phyloP scores from a whole-genome alignment of 1,140 invertebrate species.

The Euura lappo region DNA sequence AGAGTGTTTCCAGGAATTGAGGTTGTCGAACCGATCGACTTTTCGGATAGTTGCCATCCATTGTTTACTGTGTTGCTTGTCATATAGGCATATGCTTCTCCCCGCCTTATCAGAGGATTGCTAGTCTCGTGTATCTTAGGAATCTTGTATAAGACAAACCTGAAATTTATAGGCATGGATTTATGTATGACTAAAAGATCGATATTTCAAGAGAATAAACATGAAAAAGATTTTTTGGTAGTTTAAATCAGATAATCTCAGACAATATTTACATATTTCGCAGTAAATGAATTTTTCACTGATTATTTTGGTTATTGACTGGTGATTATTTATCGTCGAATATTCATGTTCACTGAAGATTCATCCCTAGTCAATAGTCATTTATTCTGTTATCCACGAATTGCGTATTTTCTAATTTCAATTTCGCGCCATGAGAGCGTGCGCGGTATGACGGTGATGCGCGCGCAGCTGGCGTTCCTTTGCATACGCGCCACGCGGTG shows the following conservation, averaged over 20 bases:
- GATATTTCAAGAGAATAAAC: neutral
- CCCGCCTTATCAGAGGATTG: constrained; percentile 65
- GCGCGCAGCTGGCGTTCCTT: too few relatives aligned
- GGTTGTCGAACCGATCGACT: constrained; percentile 69
- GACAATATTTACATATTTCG: constrained; percentile 20
- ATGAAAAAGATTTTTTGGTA: neutral
- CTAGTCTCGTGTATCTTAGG: constrained; percentile 68
- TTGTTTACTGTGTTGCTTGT: constrained; percentile 65
- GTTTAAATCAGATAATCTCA: neutral
- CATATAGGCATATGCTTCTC: constrained; percentile 77
- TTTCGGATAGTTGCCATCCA: constrained; percentile 74
- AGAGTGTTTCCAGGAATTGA: constrained; percentile 81
- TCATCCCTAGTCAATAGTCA: too few relatives aligned
- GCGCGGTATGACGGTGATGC: too few relatives aligned
- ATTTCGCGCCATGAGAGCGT: too few relatives aligned
- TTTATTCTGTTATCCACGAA: too few relatives aligned
- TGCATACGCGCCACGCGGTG: too few relatives aligned
- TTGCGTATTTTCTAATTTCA: too few relatives aligned
- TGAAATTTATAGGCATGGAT: constrained; percentile 39
- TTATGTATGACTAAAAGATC: neutral
- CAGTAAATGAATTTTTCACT: constrained; percentile 11
- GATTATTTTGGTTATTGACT: too few relatives aligned
- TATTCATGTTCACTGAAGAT: too few relatives aligned
- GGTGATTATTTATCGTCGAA: too few relatives aligned
- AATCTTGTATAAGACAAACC: constrained; percentile 86